These are phyloP conservation scores for Crypturellus tataupa DNA, from an alignment of 2,797 vertebrate genomes.

Conservation along the genomic window DNA sequence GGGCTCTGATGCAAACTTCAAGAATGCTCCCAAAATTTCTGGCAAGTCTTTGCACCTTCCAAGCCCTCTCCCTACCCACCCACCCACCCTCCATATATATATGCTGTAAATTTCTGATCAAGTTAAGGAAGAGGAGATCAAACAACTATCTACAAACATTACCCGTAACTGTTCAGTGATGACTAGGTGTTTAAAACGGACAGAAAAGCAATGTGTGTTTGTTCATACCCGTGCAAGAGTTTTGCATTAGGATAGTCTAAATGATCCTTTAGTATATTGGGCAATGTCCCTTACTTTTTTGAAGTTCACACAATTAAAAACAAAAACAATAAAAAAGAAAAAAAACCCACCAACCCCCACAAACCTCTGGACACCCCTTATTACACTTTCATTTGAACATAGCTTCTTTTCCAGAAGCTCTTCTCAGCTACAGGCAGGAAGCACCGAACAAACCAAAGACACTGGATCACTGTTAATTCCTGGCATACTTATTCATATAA, in stretches of 20 bases:
- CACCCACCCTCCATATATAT: not conserved
- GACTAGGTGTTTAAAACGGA: not conserved
- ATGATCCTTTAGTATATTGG: not conserved
- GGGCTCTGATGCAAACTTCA: constrained; percentile 30
- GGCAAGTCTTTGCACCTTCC: not conserved
- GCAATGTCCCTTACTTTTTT: not conserved
- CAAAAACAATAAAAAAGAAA: no score
- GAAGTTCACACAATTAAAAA: not conserved
- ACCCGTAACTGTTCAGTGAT: not conserved
- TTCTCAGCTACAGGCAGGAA: not conserved
- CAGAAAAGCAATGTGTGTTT: not conserved
- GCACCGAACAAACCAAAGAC: not conserved
- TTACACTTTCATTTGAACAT: not conserved
- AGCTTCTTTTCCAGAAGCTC: not conserved
- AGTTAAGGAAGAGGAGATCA: not conserved
- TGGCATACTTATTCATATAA: not conserved
- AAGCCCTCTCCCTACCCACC: not conserved
- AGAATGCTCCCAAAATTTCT: not conserved
- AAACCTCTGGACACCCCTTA: not conserved
- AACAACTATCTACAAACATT: not conserved
- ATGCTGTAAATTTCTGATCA: not conserved
- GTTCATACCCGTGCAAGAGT: not conserved
- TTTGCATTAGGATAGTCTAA: not conserved
- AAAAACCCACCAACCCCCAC: no score
- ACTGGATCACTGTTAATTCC: not conserved